Percentiles rank a stretch among this genome's conserved stretches.
Evolutionary conservation across 2,888 invertebrate genomes (phyloP).

Genomic region (Caenorhabditis sulstoni): DNA sequence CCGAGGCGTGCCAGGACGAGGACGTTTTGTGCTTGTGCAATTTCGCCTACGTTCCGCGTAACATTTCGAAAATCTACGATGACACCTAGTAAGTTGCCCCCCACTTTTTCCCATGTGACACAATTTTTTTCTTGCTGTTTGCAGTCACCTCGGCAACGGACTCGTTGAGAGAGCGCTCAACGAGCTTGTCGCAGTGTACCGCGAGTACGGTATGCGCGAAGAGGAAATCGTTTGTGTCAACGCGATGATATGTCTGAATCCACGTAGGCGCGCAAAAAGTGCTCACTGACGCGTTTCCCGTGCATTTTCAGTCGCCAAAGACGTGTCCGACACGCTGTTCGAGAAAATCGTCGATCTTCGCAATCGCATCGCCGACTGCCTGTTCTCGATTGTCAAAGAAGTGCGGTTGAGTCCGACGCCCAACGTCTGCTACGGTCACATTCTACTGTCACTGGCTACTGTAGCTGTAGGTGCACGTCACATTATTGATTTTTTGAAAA

Average conservation of each 20-base stretch:
- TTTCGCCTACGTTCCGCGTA: constrained; percentile 77
- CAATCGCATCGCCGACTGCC: constrained; percentile 73
- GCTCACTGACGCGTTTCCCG: not conserved
- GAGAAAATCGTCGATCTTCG: constrained; percentile 71
- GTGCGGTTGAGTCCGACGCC: constrained; percentile 63
- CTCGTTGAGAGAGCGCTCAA: constrained; percentile 75
- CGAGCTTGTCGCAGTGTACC: constrained; percentile 75
- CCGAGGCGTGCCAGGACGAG: constrained; percentile 69
- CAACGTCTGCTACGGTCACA: constrained; percentile 71
- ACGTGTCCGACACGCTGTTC: constrained; percentile 69
- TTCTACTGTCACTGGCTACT: constrained; percentile 75
- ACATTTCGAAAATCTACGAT: constrained; percentile 75
- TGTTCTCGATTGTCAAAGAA: constrained; percentile 75
- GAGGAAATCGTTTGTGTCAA: constrained; percentile 78
- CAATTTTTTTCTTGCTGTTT: too few species aligned
- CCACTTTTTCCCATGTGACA: not conserved
- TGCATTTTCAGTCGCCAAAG: constrained; percentile 72
- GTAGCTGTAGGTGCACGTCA: constrained; percentile 66
- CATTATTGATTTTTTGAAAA: not conserved
- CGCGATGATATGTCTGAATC: constrained; percentile 77
- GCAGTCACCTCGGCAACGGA: constrained; percentile 77
- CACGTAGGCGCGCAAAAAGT: too few species aligned
- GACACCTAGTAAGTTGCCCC: constrained; percentile 74
- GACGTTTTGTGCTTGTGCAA: constrained; percentile 78
- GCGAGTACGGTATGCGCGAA: constrained; percentile 72